These are phyloP conservation scores for Mormyrops boulengeri DNA, from an alignment of 2,797 vertebrate genomes.

Conservation along the genomic window DNA sequence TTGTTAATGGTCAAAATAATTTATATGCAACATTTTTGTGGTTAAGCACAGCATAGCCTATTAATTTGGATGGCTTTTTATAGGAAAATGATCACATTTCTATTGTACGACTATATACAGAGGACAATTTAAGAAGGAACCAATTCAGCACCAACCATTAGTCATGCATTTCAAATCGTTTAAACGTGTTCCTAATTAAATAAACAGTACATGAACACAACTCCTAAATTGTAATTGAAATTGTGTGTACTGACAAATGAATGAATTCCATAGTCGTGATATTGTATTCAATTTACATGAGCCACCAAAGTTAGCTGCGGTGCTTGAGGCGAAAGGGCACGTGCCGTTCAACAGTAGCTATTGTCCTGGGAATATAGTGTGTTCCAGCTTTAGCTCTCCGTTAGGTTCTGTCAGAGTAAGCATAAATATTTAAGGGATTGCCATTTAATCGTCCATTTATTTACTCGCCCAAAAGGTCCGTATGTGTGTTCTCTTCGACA, in stretches of 20 bases:
- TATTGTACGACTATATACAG: neutral
- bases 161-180: neutral
- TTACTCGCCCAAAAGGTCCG: neutral
- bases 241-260: neutral
- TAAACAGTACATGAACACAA: neutral
- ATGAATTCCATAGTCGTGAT: neutral
- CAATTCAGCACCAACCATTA: neutral
- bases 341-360: neutral
- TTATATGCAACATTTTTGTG: neutral
- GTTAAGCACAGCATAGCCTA: neutral
- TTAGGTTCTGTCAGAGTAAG: neutral
- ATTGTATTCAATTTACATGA: neutral
- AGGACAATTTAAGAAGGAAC: neutral
- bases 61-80: neutral
- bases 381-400: neutral
- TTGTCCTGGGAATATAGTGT: neutral
- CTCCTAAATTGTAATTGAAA: neutral
- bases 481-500: slow-evolving; percentile 6
- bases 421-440: neutral
- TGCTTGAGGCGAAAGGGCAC: neutral
- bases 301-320: neutral
- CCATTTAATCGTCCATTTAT: slow-evolving; percentile 1
- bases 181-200: neutral
- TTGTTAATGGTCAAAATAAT: neutral
- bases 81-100: neutral